Percentiles rank a stretch among this genome's conserved stretches.
These are phyloP conservation scores for Brenthis hecate DNA, from an alignment of 2,888 invertebrate genomes.

Conservation along the genomic window DNA sequence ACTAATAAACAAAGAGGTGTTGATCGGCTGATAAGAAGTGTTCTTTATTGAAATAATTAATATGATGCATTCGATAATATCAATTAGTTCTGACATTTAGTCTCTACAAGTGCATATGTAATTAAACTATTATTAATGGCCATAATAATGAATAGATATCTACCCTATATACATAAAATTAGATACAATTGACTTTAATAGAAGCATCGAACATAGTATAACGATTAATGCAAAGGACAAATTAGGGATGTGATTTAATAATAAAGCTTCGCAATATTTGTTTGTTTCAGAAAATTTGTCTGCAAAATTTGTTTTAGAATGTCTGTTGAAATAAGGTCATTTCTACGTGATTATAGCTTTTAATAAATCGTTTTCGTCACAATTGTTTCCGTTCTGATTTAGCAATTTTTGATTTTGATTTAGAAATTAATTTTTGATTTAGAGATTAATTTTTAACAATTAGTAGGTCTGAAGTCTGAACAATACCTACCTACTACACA, in stretches of 20 bases:
- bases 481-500: too few relatives aligned
- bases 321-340: too few relatives aligned
- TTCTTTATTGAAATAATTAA: constrained; percentile 15
- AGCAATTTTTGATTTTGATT: too few relatives aligned
- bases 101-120: constrained; percentile 27
- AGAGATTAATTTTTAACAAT: too few relatives aligned
- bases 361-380: too few relatives aligned
- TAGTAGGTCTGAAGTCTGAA: too few relatives aligned
- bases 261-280: too few relatives aligned
- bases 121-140: constrained; percentile 27
- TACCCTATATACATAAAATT: constrained; percentile 22
- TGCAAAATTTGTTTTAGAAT: too few relatives aligned
- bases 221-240: not conserved
- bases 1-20: constrained; percentile 47
- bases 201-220: constrained; percentile 3
- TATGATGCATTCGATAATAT: constrained; percentile 12
- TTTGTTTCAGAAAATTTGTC: too few relatives aligned
- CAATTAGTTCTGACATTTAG: constrained; percentile 33
- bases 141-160: constrained; percentile 19
- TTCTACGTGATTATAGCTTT: too few relatives aligned
- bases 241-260: not conserved
- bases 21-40: constrained; percentile 50
- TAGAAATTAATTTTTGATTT: too few relatives aligned
- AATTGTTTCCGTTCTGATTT: too few relatives aligned
- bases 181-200: constrained; percentile 11